Evolutionary conservation across 1,140 invertebrate genomes (phyloP).

Genomic region (Acyrthosiphon pisum): DNA sequence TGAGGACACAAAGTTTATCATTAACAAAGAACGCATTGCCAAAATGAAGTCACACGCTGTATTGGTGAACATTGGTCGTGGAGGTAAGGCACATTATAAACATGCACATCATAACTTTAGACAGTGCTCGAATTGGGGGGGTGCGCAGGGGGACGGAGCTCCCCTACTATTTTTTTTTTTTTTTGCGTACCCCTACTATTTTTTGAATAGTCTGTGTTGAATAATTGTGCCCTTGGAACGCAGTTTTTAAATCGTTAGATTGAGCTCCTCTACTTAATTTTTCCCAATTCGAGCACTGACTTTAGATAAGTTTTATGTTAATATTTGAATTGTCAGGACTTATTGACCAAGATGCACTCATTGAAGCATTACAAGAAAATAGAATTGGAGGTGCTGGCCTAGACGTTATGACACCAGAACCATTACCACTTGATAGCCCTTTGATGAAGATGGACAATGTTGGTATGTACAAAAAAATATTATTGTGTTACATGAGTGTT

Average conservation of each 20-base stretch:
- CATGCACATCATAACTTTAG: not conserved
- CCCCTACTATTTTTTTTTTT: too few relatives aligned
- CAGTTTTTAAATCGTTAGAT: too few relatives aligned
- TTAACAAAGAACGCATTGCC: slow-evolving; percentile 75
- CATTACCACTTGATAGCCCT: slow-evolving; percentile 79
- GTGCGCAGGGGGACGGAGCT: too few relatives aligned
- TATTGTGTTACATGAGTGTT: not conserved
- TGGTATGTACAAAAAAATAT: slow-evolving; percentile 65
- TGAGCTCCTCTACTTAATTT: too few relatives aligned
- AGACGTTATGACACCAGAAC: slow-evolving; percentile 93
- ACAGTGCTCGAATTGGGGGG: too few relatives aligned
- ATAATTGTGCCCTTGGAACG: too few relatives aligned
- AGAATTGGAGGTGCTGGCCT: slow-evolving; percentile 85
- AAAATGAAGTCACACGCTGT: slow-evolving; percentile 87
- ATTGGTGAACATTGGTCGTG: slow-evolving; percentile 84
- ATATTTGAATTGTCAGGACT: slow-evolving; percentile 52
- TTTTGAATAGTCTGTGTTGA: too few relatives aligned
- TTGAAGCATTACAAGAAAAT: slow-evolving; percentile 75
- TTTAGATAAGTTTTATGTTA: not conserved
- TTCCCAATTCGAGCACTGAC: too few relatives aligned
- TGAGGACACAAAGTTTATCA: slow-evolving; percentile 77
- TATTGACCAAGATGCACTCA: slow-evolving; percentile 75
- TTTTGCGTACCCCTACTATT: too few relatives aligned
- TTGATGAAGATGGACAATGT: slow-evolving; percentile 82
- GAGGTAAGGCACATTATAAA: slow-evolving; percentile 64